Conservation (phyloP, 2,797 vertebrate species). For the Microtus agrestis region DNA sequence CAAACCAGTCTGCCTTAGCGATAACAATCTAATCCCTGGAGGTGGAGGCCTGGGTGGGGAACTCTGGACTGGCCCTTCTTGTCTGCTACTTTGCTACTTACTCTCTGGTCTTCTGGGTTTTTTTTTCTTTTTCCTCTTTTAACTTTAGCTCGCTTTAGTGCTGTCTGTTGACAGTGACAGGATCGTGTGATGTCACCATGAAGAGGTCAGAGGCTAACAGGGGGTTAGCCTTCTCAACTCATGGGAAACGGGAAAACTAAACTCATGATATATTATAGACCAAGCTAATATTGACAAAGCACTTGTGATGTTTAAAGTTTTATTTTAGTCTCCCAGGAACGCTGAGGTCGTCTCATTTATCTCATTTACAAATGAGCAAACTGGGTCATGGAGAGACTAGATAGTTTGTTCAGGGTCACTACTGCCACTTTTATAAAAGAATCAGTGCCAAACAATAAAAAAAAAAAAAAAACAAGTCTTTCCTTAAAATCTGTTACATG, state of each 20-base stretch:
- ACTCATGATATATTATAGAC: background rate
- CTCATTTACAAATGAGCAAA: conserved; percentile 27
- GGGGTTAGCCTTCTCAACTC: background rate
- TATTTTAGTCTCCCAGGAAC: background rate
- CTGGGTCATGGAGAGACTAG: background rate
- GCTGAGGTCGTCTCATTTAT: background rate
- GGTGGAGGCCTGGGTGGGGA: conserved; percentile 18
- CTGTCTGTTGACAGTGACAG: background rate
- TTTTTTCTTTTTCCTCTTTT: background rate
- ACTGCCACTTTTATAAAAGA: background rate
- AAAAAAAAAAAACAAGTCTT: background rate
- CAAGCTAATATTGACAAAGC: background rate
- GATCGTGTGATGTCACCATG: background rate
- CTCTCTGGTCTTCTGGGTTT: background rate
- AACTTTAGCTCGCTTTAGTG: background rate
- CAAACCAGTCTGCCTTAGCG: conserved; percentile 12
- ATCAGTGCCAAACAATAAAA: background rate
- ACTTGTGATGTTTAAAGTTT: background rate
- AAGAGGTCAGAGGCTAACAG: background rate
- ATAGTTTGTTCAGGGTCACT: background rate
- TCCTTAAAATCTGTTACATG: background rate
- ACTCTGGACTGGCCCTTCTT: background rate
- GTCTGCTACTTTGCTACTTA: background rate
- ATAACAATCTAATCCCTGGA: conserved; percentile 11
- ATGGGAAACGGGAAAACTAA: background rate